Evolutionary conservation across 2,797 vertebrate genomes (phyloP).

Genomic region (Coracias cyanogaster): DNA sequence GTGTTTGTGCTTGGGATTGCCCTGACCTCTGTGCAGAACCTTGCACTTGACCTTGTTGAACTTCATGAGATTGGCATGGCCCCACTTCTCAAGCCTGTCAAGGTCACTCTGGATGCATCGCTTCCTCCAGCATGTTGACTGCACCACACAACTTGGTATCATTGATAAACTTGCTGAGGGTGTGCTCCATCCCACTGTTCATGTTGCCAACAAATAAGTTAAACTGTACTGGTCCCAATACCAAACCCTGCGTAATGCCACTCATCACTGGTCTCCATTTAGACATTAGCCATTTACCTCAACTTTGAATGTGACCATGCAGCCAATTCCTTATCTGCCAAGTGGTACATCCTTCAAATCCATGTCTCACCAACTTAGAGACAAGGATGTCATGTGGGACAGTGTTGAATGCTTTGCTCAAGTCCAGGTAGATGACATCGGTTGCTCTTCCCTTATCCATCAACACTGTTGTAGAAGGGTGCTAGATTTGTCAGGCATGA

Average conservation of each 20-base stretch:
- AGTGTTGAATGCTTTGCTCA: not conserved
- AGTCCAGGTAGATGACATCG: not conserved
- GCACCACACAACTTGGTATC: no score
- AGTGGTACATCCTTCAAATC: not conserved
- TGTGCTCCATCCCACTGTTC: no score
- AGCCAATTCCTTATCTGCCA: not conserved
- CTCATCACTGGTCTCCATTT: not conserved
- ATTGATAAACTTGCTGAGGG: no score
- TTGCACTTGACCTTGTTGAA: not conserved
- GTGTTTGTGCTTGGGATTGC: not conserved
- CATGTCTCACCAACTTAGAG: not conserved
- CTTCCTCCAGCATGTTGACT: no score
- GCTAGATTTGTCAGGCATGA: no score
- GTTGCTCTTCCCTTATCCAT: not conserved
- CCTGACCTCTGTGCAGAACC: not conserved
- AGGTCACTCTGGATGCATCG: no score
- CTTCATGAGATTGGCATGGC: not conserved
- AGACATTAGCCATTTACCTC: not conserved
- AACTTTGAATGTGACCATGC: not conserved
- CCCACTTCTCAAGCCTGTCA: not conserved
- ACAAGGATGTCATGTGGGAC: not conserved
- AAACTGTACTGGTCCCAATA: no score
- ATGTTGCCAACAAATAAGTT: no score
- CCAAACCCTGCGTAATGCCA: no score
- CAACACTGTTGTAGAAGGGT: not conserved